These are phyloP conservation scores for Hormaphis cornu DNA, from an alignment of 1,140 invertebrate genomes.

Conservation along the genomic window DNA sequence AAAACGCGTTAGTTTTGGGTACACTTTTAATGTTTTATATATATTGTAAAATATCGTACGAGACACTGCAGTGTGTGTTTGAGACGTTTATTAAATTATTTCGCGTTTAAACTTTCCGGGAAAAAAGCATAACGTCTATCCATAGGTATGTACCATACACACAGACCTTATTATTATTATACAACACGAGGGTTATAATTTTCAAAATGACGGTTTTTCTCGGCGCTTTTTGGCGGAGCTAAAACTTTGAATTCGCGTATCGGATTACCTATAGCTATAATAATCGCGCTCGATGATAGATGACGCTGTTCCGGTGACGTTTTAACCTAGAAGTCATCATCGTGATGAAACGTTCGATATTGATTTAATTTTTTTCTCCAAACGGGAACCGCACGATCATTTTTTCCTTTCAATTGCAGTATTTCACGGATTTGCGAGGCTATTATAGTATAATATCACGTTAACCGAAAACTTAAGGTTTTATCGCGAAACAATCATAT, in stretches of 20 bases:
- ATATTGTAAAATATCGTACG: too few species aligned
- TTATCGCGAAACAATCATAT: too few species aligned
- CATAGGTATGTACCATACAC: too few species aligned
- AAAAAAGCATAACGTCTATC: too few species aligned
- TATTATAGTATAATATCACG: too few species aligned
- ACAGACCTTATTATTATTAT: background rate
- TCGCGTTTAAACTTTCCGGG: background rate
- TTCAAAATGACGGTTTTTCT: background rate
- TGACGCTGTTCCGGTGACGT: background rate
- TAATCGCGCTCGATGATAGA: too few species aligned
- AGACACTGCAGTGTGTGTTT: background rate
- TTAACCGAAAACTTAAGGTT: too few species aligned
- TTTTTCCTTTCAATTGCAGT: too few species aligned
- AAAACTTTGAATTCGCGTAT: background rate
- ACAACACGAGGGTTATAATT: background rate
- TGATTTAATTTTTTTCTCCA: background rate
- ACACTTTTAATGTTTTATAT: too few species aligned
- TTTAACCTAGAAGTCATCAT: background rate
- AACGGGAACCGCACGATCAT: too few species aligned
- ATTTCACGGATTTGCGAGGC: too few species aligned
- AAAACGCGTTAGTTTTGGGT: too few species aligned
- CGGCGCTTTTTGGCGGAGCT: background rate
- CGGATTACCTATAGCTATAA: background rate
- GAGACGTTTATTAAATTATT: background rate
- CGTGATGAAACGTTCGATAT: background rate